Evolutionary conservation across 2,888 invertebrate species (phyloP).

Genomic region (Tineola bisselliella): DNA sequence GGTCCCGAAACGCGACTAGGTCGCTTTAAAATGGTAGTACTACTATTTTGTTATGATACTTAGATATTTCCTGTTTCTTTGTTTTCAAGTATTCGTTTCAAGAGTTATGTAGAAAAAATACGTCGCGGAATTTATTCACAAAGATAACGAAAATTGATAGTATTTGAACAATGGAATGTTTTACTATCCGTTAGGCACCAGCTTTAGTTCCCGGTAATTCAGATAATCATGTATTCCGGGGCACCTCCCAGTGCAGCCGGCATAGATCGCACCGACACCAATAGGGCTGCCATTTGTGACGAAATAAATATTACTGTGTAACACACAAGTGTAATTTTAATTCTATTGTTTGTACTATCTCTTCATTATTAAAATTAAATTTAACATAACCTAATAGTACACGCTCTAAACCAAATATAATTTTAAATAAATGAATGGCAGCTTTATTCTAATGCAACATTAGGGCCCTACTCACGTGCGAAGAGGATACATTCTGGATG

Average conservation of each 20-base stretch:
- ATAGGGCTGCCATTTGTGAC: neutral
- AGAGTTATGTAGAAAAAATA: neutral
- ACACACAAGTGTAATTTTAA: too few relatives aligned
- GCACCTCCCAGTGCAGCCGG: neutral
- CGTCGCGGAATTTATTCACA: neutral
- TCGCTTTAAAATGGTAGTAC: too few relatives aligned
- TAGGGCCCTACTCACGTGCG: slow-evolving; percentile 42
- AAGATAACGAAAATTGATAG: neutral
- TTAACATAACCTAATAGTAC: too few relatives aligned
- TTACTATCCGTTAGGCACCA: slow-evolving; percentile 15
- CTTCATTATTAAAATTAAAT: too few relatives aligned
- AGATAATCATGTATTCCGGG: slow-evolving; percentile 2
- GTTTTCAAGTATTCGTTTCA: too few relatives aligned
- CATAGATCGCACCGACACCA: neutral
- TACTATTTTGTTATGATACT: too few relatives aligned
- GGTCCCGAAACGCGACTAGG: too few relatives aligned
- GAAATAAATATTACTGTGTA: too few relatives aligned
- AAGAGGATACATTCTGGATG: slow-evolving; percentile 32
- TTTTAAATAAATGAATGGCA: neutral
- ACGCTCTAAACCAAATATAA: too few relatives aligned
- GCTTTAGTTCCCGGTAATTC: slow-evolving; percentile 19
- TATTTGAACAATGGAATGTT: neutral
- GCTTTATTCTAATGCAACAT: neutral
- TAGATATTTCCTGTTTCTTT: too few relatives aligned
- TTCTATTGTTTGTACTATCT: too few relatives aligned